phyloP scores from a whole-genome alignment of 1,140 invertebrate genomes.

The Aporrectodea caliginosa region DNA sequence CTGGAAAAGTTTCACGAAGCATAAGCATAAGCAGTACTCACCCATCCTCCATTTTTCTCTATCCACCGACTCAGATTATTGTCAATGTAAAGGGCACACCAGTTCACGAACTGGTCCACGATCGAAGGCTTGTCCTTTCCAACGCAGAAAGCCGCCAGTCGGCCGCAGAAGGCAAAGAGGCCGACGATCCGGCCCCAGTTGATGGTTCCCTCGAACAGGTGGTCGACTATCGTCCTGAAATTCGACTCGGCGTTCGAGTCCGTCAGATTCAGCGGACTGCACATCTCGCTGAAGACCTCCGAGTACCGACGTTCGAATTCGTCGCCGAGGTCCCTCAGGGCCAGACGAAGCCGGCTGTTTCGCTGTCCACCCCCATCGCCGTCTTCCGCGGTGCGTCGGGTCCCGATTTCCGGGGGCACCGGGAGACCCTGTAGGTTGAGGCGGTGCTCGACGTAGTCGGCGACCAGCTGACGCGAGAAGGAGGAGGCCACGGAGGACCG shows the following conservation, averaged over 20 bases:
- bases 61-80: conserved; percentile 41
- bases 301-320: conserved; percentile 52
- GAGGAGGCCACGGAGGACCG: neutral
- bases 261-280: conserved; percentile 47
- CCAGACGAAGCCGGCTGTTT: conserved; percentile 21
- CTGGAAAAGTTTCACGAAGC: too few relatives aligned
- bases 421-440: conserved; percentile 36
- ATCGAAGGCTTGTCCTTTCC: conserved; percentile 42
- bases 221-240: conserved; percentile 52
- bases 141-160: conserved; percentile 50
- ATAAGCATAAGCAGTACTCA: too few relatives aligned
- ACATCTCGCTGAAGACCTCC: conserved; percentile 48
- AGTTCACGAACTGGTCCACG: conserved; percentile 36
- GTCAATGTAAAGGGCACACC: conserved; percentile 36
- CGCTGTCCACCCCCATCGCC: neutral
- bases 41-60: conserved; percentile 43
- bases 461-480: conserved; percentile 33
- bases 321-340: conserved; percentile 49
- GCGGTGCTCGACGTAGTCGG: conserved; percentile 42
- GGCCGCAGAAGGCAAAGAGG: conserved; percentile 54
- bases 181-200: conserved; percentile 57
- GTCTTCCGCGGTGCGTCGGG: conserved; percentile 27
- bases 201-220: conserved; percentile 54
- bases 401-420: conserved; percentile 29
- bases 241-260: conserved; percentile 48